Evolutionary conservation across 2,113 vertebrate genomes (phyloP).

Genomic region (Sciurus niger): DNA sequence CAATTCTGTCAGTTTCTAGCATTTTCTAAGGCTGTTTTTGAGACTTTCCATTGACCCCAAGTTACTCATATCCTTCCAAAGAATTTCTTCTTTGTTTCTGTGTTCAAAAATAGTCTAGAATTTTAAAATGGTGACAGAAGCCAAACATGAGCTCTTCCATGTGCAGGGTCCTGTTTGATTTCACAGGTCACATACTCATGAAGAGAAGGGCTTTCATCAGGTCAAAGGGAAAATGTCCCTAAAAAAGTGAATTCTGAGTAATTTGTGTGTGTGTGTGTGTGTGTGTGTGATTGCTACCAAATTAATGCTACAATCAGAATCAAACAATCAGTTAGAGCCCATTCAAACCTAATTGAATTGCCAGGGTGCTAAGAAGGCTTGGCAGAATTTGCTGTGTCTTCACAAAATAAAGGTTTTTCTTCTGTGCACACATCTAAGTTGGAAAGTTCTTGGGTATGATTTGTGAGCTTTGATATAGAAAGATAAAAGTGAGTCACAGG

Average conservation of each 20-base stretch:
- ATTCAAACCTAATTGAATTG: conserved; percentile 44
- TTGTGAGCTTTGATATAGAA: conserved; percentile 45
- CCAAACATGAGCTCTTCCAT: not conserved
- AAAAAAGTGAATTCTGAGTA: not conserved
- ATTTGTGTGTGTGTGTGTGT: not conserved
- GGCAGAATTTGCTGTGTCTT: conserved; percentile 49
- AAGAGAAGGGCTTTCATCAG: not conserved
- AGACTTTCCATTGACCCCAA: not conserved
- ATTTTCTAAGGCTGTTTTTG: not conserved
- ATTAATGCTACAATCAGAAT: not conserved
- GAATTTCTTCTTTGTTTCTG: not conserved
- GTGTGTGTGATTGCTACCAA: not conserved
- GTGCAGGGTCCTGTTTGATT: not conserved
- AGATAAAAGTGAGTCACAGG: not conserved
- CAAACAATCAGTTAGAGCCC: conserved; percentile 30
- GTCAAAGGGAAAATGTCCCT: not conserved
- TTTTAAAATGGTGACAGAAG: not conserved
- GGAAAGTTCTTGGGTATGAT: conserved; percentile 8
- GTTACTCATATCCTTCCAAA: not conserved
- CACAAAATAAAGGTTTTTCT: conserved; percentile 56
- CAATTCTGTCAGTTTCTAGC: not conserved
- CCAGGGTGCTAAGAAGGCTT: not conserved
- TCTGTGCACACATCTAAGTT: conserved; percentile 15
- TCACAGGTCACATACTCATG: too few species aligned
- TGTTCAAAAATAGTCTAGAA: not conserved